phyloP scores from a whole-genome alignment of 2,113 vertebrate species.

The Chinchilla lanigera region DNA sequence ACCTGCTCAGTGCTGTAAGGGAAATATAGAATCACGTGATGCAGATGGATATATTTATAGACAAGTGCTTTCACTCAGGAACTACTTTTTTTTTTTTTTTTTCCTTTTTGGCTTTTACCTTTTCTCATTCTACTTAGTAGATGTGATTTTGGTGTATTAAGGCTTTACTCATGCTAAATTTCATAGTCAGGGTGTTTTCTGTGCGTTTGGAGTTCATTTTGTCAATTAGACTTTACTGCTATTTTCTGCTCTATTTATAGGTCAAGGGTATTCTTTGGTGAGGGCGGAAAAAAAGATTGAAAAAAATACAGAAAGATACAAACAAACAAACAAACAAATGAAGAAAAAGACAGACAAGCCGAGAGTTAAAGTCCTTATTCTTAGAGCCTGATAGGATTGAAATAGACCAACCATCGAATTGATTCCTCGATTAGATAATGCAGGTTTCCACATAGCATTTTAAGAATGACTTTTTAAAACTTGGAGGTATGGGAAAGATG shows the following conservation, averaged over 20 bases:
- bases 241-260: conserved; percentile 9
- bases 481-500: neutral
- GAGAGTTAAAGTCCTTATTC: conserved; percentile 40
- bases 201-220: conserved; percentile 41
- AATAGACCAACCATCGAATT: neutral
- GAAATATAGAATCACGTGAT: neutral
- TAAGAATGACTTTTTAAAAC: neutral
- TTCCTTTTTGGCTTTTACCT: neutral
- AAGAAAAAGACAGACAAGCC: neutral
- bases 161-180: neutral
- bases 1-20: conserved; percentile 34
- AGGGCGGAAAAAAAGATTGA: neutral
- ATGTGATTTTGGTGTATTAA: neutral
- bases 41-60: neutral
- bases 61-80: conserved; percentile 8
- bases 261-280: neutral
- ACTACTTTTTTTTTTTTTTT: conserved; percentile 38
- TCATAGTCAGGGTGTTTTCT: neutral
- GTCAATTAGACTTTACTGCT: neutral
- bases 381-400: neutral
- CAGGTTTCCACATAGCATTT: neutral
- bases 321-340: neutral
- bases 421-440: neutral
- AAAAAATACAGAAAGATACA: neutral
- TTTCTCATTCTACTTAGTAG: conserved; percentile 18